Percentiles rank a stretch among this genome's conserved stretches.
phyloP scores from a whole-genome alignment of 2,888 invertebrate species.

The Agrochola lota region DNA sequence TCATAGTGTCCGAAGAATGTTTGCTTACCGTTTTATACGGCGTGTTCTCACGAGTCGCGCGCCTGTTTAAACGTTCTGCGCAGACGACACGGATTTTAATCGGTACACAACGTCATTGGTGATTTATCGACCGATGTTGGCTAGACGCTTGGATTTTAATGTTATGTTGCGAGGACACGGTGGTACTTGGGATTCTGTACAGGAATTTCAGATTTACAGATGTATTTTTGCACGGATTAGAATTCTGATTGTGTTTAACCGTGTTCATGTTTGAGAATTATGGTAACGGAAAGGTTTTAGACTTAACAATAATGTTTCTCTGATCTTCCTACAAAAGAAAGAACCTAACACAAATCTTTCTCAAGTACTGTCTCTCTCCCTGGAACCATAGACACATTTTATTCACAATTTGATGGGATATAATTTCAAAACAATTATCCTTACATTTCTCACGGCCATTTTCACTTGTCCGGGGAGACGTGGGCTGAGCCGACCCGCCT shows the following conservation, averaged over 20 bases:
- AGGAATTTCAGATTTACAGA: slow-evolving; percentile 52
- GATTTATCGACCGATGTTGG: slow-evolving; percentile 81
- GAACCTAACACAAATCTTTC: slow-evolving; percentile 13
- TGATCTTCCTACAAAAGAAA: neutral
- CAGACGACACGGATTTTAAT: slow-evolving; percentile 86
- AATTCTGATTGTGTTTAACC: slow-evolving; percentile 26
- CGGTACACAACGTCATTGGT: slow-evolving; percentile 82
- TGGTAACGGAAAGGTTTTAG: neutral
- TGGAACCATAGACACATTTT: slow-evolving; percentile 44
- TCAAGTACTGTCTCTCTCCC: neutral
- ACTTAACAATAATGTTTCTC: too few relatives aligned
- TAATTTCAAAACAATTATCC: slow-evolving; percentile 64
- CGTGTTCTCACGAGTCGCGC: slow-evolving; percentile 84
- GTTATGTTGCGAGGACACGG: slow-evolving; percentile 64
- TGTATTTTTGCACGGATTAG: slow-evolving; percentile 58
- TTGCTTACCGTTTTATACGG: slow-evolving; percentile 75
- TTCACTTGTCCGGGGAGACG: slow-evolving; percentile 63
- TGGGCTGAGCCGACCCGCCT: slow-evolving; percentile 79
- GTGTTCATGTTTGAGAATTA: neutral
- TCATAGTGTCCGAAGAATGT: slow-evolving; percentile 70
- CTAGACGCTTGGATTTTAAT: slow-evolving; percentile 71
- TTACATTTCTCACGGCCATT: slow-evolving; percentile 65
- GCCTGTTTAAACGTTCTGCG: slow-evolving; percentile 77
- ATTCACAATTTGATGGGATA: slow-evolving; percentile 36
- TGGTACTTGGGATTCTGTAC: slow-evolving; percentile 59